Evolutionary conservation across 2,113 vertebrate species (phyloP).

Genomic region (Anser cygnoides): DNA sequence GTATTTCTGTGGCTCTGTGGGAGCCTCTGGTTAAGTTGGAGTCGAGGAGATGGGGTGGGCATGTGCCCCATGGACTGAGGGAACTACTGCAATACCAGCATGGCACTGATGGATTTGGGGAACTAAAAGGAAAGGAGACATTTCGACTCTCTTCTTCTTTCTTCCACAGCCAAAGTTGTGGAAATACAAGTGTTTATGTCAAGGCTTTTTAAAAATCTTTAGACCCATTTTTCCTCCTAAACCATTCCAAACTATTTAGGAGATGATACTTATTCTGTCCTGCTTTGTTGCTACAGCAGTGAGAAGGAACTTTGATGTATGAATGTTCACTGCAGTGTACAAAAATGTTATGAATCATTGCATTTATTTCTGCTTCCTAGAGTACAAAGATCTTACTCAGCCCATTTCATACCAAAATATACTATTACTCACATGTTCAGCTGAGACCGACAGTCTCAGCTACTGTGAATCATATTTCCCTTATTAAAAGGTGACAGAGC

Average conservation of each 20-base stretch:
- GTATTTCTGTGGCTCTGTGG: background rate
- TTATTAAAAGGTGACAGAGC: background rate
- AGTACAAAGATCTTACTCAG: background rate
- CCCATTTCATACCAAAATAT: background rate
- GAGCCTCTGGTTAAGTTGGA: background rate
- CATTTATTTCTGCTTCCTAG: constrained; percentile 8
- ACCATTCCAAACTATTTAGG: background rate
- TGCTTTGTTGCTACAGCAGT: background rate
- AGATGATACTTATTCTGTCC: background rate
- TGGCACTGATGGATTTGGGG: background rate
- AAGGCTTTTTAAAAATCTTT: background rate
- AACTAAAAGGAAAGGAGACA: background rate
- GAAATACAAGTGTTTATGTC: background rate
- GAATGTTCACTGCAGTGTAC: background rate
- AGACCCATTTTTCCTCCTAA: background rate
- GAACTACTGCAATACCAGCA: background rate
- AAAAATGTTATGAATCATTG: background rate
- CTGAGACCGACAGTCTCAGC: background rate
- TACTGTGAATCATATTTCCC: background rate
- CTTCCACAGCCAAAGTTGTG: accelerated
- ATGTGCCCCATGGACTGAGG: background rate
- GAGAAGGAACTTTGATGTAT: background rate
- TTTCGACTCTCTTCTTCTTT: background rate
- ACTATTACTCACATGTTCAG: background rate
- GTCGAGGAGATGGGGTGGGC: background rate